phyloP scores from a whole-genome alignment of 2,888 invertebrate genomes.

The Homarus gammarus region DNA sequence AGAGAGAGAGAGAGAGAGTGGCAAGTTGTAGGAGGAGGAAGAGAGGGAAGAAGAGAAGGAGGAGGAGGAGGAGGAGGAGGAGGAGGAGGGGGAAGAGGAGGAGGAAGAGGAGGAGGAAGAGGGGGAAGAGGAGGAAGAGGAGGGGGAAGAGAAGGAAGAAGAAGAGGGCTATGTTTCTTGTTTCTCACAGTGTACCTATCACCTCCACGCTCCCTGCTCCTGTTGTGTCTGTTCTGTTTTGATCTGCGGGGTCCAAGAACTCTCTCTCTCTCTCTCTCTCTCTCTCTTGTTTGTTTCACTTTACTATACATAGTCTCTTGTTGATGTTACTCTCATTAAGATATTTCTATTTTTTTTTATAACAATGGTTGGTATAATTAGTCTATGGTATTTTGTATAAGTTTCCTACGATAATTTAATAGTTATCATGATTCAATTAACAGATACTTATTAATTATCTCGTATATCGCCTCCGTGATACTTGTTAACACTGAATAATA shows the following conservation, averaged over 20 bases:
- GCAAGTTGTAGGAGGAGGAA: neutral
- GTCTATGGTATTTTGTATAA: too few species aligned
- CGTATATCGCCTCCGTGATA: too few species aligned
- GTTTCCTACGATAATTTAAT: too few species aligned
- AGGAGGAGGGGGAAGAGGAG: too few species aligned
- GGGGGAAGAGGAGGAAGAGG: neutral
- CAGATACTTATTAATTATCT: too few species aligned
- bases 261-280: slow-evolving; percentile 1
- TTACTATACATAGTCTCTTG: too few species aligned
- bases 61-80: neutral
- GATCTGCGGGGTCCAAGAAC: slow-evolving; percentile 27
- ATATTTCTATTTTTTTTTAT: too few species aligned
- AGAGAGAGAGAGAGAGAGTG: neutral
- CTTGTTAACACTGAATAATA: too few species aligned
- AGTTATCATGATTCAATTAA: too few species aligned
- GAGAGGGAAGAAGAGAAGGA: neutral
- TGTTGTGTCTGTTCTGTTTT: slow-evolving; percentile 27
- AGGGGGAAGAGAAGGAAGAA: neutral
- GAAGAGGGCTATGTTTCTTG: slow-evolving; percentile 22
- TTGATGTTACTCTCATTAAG: too few species aligned
- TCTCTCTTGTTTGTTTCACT: too few species aligned
- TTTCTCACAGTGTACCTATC: slow-evolving; percentile 41
- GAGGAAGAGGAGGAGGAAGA: neutral
- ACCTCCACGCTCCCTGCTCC: neutral
- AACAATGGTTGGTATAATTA: too few species aligned